Conservation (phyloP, 30 jellyfish, hydroid and myxozoan species). For the Hydra vulgaris region DNA sequence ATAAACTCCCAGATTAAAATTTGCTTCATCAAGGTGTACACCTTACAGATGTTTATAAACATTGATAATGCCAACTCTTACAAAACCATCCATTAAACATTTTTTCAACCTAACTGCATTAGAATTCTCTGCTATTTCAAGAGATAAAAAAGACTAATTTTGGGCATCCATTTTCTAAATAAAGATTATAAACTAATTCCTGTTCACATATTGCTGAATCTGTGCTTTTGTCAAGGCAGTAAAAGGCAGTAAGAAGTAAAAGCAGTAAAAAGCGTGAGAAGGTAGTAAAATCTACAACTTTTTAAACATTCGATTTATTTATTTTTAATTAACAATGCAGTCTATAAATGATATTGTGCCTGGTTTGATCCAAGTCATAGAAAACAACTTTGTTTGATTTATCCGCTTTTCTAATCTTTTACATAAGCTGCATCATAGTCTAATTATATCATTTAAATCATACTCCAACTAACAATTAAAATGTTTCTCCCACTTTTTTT, state of each 20-base stretch:
- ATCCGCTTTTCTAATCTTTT: neutral
- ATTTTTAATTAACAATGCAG: too few relatives aligned
- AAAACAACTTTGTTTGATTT: neutral
- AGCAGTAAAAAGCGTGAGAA: too few relatives aligned
- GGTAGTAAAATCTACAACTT: too few relatives aligned
- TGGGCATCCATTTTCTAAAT: too few relatives aligned
- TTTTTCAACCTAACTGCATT: conserved; percentile 22
- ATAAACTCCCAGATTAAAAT: conserved; percentile 15
- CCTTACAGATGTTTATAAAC: neutral
- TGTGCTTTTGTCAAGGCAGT: too few relatives aligned
- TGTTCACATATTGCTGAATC: too few relatives aligned
- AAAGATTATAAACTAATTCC: too few relatives aligned
- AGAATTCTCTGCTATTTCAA: neutral
- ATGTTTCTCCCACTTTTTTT: conserved; percentile 5
- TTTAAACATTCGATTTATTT: too few relatives aligned
- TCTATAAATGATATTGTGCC: neutral
- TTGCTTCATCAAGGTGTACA: conserved; percentile 31
- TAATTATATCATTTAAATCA: neutral
- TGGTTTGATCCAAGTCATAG: conserved; percentile 8
- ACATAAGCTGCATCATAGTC: too few relatives aligned
- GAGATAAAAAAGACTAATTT: too few relatives aligned
- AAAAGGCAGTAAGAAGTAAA: too few relatives aligned
- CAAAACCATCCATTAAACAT: conserved; percentile 9
- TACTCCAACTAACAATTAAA: neutral
- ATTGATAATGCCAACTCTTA: conserved; percentile 18